These are phyloP conservation scores for Corydoras maculifer DNA, from an alignment of 2,113 vertebrate species.

Conservation along the genomic window DNA sequence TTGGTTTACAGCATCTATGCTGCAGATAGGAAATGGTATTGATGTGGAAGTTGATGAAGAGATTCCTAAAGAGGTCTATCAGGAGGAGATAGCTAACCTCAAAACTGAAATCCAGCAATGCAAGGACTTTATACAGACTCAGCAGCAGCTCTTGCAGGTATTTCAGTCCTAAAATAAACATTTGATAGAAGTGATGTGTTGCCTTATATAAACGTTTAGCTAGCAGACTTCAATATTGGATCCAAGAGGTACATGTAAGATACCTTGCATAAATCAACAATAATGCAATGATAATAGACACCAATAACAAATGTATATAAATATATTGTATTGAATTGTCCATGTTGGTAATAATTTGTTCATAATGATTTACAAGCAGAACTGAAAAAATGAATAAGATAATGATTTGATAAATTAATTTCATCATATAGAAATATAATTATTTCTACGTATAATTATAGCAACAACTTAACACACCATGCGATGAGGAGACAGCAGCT, in stretches of 20 bases:
- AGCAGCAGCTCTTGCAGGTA: slow-evolving; percentile 90
- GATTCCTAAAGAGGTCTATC: slow-evolving; percentile 74
- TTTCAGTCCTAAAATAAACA: background rate
- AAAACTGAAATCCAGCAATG: slow-evolving; percentile 86
- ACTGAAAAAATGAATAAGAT: background rate
- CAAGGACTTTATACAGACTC: slow-evolving; percentile 88
- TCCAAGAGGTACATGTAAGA: too few relatives aligned
- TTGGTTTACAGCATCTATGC: slow-evolving; percentile 67
- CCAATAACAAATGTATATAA: too few relatives aligned
- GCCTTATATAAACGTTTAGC: too few relatives aligned
- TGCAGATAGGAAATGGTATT: slow-evolving; percentile 56
- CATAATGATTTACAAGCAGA: too few relatives aligned
- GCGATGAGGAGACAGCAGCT: slow-evolving; percentile 79
- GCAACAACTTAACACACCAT: slow-evolving; percentile 80
- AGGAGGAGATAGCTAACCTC: slow-evolving; percentile 80
- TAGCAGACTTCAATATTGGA: too few relatives aligned
- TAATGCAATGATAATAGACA: too few relatives aligned
- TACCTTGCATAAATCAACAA: too few relatives aligned
- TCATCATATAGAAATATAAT: too few relatives aligned
- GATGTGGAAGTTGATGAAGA: slow-evolving; percentile 55
- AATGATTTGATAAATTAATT: too few relatives aligned
- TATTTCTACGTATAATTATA: slow-evolving; percentile 44
- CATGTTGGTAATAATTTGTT: too few relatives aligned
- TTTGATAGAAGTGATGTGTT: background rate
- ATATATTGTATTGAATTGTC: too few relatives aligned